Base-by-base conservation (phyloP, 2,797 vertebrate genomes). In the Hipposideros larvatus region DNA sequence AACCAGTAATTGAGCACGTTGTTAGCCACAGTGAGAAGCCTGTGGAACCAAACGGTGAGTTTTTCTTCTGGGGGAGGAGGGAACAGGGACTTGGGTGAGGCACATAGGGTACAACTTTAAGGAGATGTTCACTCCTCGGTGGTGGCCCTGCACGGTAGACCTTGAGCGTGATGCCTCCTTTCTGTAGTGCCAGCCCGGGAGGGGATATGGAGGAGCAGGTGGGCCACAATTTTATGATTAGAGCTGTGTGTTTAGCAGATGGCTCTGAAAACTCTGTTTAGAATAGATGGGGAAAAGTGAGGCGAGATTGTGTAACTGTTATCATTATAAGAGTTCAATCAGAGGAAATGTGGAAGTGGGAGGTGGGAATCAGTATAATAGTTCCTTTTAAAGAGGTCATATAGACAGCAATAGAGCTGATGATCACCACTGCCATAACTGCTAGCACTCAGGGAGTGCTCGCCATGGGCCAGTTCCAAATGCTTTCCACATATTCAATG, bases 331-430 rank as follows among this genome's bases (percentile, higher is more conserved):
- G 71, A 78, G 28, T 59, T 57, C 16, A 71, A 6, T 43, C 10
- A 31, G 10, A 63, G n/a, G 43, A 53, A 16, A 53, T 0, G 2
- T 4, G 9, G 53, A 14, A 2, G 1, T 0, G 11, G 65, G 31
- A 8, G 43, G 15, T 13, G 34, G 41, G 41, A 31, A 51, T 10
- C 5, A 0, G n/a, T 11, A 1, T 5, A 18, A 28, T 28, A 10
- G 8, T 8, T 34, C 61, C 70, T 83, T 46, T 78, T n/a, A 21
- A 34, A 48, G 75, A 19, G 7, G 18, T 22, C 43, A 8, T 16
- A 34, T 11, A 73, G 14, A 41, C 0, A 26, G 19, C 57, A 59
- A 43, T 28, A 21, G 51, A 19, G 7, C 16, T 13, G 28, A 28
- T 2, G 11, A 18, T 5, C 11, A 2, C 16, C 18, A 2, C 51